phyloP scores from a whole-genome alignment of 1,140 invertebrate species.

The Mactra quadrangularis region DNA sequence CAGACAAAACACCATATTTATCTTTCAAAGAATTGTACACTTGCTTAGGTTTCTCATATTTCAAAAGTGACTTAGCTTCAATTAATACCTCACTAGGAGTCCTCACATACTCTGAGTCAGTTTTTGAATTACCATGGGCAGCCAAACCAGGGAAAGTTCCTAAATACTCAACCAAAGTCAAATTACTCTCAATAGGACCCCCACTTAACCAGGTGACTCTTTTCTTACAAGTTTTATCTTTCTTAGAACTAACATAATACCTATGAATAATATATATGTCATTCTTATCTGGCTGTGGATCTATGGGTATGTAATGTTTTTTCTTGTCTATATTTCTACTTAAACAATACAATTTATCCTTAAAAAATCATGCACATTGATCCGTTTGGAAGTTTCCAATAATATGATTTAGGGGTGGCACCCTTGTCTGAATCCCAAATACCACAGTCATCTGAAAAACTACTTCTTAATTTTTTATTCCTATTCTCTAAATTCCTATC shows the following conservation, averaged over 20 bases:
- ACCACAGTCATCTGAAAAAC: constrained; percentile 39
- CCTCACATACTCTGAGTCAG: background rate
- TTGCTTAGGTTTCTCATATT: background rate
- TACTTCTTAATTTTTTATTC: background rate
- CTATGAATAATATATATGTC: background rate
- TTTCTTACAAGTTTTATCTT: constrained; percentile 8
- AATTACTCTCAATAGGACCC: background rate
- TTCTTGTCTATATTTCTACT: background rate
- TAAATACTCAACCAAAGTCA: constrained; percentile 34
- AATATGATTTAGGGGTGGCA: constrained; percentile 4
- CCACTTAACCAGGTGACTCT: constrained; percentile 26
- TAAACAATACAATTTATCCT: background rate
- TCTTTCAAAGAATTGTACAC: background rate
- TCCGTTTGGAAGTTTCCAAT: background rate
- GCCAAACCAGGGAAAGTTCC: constrained; percentile 29
- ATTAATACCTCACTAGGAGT: constrained; percentile 7
- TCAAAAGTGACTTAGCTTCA: background rate
- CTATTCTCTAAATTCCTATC: background rate
- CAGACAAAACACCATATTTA: constrained; percentile 21
- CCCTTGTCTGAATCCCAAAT: constrained; percentile 4
- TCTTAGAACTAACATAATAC: constrained; percentile 11
- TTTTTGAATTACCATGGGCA: constrained; percentile 12
- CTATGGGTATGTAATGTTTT: background rate
- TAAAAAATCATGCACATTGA: background rate
- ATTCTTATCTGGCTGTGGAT: background rate